Base-by-base conservation (phyloP, 2,797 vertebrate genomes). In the Sebastes ruberrimus region DNA sequence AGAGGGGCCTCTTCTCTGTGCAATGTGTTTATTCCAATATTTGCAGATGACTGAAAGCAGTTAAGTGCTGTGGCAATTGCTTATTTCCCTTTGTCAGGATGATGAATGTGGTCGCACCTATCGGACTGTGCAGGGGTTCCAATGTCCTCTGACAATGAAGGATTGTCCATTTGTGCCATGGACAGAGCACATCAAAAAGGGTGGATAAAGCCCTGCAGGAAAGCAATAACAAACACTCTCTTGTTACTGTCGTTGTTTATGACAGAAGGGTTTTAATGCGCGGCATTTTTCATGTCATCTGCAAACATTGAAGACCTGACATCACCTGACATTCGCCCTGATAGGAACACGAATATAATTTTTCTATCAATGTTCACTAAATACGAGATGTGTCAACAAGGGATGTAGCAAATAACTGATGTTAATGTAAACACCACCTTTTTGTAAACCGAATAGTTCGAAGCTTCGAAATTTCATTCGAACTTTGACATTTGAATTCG, bases 41-140 rank as follows among this genome's bases (percentile, higher is more conserved):
- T 95, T 95, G 93, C 93, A 94, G 92, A 95, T 93, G 94, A 94
- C 84, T 93, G 93, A 93, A 93, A 93, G 86, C 89, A 93, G 93
- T 95, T 94, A 94, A 95, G 92, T 93, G 89, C 87, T 74, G 79
- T 94, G 90, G 93, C 94, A 94, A 95, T 94, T 95, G 93, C 92
- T 93, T 93, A 94, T 95, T 94, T 94, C 90, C 87, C 82, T 92
- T 93, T 94, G 93, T 94, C 94, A 95, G 91, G 83, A 91, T 92
- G 93, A 94, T 95, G 88, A 94, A 95, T 94, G 93, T 80, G 83
- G 85, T 90, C 27, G 65, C 81, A 94, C 88, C 92, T 94, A 94
- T 94, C 92, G 75, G 91, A 86, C 88, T 89, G 88, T 71, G 88
- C 93, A 91, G 89, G 89, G 90, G 82, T 93, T 93, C 88, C 88